Conservation (phyloP, 2,113 vertebrate genomes). For the Arizona elegans region DNA sequence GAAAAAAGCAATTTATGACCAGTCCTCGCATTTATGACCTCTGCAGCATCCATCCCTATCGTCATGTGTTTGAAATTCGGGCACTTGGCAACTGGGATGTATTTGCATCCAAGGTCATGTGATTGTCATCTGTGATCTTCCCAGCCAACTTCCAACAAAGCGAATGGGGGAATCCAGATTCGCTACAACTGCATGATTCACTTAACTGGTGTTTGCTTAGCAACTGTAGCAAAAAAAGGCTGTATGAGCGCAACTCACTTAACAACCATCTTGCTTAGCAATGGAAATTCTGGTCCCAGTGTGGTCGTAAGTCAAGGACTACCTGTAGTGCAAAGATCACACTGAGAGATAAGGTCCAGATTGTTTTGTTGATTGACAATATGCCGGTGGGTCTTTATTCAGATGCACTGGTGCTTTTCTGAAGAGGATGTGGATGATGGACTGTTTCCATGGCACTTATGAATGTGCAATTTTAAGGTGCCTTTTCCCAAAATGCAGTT, state of each 20-base stretch:
- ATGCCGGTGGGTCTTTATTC: background rate
- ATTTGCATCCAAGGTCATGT: background rate
- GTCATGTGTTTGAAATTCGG: background rate
- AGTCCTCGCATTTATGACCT: background rate
- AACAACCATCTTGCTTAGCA: background rate
- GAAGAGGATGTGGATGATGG: background rate
- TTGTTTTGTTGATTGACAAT: background rate
- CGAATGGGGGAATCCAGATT: background rate
- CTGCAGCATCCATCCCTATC: background rate
- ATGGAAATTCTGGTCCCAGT: background rate
- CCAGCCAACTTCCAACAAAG: background rate
- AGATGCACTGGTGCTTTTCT: background rate
- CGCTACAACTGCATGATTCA: background rate
- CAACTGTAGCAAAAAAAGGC: background rate
- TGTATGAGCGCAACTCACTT: background rate
- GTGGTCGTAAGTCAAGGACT: background rate
- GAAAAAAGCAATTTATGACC: background rate
- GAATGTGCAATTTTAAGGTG: background rate
- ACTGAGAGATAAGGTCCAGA: background rate
- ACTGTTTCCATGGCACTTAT: background rate
- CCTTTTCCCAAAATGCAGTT: background rate
- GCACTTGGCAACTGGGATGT: background rate
- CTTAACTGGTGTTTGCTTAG: background rate
- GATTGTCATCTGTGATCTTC: background rate
- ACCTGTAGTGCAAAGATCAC: background rate